phyloP scores from a whole-genome alignment of 2,113 vertebrate species.

The Epinephelus fuscoguttatus region DNA sequence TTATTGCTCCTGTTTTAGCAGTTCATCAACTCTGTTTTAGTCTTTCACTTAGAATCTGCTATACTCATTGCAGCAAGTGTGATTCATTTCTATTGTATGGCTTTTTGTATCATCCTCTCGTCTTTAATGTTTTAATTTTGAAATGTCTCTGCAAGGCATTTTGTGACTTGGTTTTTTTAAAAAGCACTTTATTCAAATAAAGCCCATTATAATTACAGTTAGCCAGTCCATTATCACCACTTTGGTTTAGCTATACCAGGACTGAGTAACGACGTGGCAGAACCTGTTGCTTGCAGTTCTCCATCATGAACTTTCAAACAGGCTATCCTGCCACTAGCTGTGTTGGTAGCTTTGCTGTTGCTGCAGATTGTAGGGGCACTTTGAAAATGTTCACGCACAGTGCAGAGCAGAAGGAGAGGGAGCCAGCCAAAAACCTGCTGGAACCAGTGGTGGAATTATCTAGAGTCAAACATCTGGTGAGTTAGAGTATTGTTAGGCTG shows the following conservation, averaged over 20 bases:
- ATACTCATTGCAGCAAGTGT: not conserved
- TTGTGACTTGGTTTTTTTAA: constrained; percentile 8
- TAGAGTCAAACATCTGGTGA: constrained; percentile 49
- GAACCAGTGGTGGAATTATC: constrained; percentile 38
- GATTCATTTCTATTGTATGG: not conserved
- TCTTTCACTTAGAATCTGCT: not conserved
- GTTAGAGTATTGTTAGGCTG: constrained; percentile 18
- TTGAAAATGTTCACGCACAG: constrained; percentile 3
- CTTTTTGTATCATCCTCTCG: constrained; percentile 1
- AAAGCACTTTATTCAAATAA: constrained; percentile 39
- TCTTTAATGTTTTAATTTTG: constrained; percentile 22
- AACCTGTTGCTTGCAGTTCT: not conserved
- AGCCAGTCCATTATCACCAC: constrained; percentile 34
- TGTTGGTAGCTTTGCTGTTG: not conserved
- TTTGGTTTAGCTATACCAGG: constrained; percentile 20
- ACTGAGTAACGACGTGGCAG: constrained; percentile 11
- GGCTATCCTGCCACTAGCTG: not conserved
- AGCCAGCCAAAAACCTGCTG: constrained; percentile 27
- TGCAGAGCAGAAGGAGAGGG: constrained; percentile 8
- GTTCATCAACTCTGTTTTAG: not conserved
- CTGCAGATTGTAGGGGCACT: constrained; percentile 5
- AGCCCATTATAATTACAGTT: constrained; percentile 17
- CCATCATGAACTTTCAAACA: not conserved
- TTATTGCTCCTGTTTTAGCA: not conserved
- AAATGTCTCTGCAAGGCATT: constrained; percentile 17